A percentile compares a stretch with the other conserved stretches of the same genome.
These are phyloP conservation scores for Venustoraphidia nigricollis DNA, from an alignment of 2,888 invertebrate species.

Conservation along the genomic window DNA sequence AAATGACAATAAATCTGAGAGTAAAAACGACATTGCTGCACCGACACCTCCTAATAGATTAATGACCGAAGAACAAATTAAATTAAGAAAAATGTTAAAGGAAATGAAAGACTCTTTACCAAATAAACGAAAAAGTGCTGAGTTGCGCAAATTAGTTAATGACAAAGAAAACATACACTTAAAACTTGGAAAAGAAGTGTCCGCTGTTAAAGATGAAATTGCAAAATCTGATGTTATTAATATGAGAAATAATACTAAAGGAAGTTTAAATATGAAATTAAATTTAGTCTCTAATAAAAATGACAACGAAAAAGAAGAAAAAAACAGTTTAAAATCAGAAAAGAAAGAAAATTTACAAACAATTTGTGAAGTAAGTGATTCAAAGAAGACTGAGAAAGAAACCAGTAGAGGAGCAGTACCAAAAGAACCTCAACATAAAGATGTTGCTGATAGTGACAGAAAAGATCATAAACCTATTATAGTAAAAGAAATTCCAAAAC, in stretches of 20 bases:
- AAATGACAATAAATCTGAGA: neutral
- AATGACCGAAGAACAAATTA: conserved; percentile 34
- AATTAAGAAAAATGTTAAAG: conserved; percentile 53
- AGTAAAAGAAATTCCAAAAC: conserved; percentile 15
- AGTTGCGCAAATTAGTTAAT: neutral
- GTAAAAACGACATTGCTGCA: conserved; percentile 11
- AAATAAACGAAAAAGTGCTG: conserved; percentile 27
- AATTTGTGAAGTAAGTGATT: too few relatives aligned
- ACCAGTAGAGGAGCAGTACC: conserved; percentile 11
- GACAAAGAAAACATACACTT: conserved; percentile 14
- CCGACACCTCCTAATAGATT: conserved; percentile 18
- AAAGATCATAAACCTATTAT: conserved; percentile 5
- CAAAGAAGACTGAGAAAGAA: conserved; percentile 4
- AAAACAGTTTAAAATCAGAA: neutral
- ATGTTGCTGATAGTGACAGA: neutral
- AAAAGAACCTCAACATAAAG: neutral
- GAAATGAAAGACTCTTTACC: conserved; percentile 65
- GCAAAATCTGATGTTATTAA: conserved; percentile 7
- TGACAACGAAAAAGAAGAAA: conserved; percentile 3
- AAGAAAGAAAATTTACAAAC: too few relatives aligned
- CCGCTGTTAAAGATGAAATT: conserved; percentile 5
- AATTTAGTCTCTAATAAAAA: neutral
- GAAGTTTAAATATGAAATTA: conserved; percentile 6
- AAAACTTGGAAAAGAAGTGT: conserved; percentile 5
- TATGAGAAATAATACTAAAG: conserved; percentile 5